Evolutionary conservation across 2,113 vertebrate species (phyloP), one percentile per base, ranked within the genome.

Genomic region (Sula dactylatra): DNA sequence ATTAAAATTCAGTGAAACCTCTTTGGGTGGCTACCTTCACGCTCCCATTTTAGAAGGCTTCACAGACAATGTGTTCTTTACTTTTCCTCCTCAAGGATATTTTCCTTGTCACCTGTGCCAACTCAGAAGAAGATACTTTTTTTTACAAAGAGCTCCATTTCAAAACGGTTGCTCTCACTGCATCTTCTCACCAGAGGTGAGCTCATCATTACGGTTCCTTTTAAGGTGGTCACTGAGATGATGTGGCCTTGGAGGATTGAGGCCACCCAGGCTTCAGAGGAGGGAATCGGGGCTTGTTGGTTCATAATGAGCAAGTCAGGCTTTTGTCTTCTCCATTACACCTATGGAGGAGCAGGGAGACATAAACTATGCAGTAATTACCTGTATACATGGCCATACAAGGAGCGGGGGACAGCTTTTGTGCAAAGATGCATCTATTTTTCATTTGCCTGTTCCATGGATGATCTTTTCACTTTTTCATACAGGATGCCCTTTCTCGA

Each of bases 151-250:
- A 40, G 29, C 32, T 40, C 62, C 11, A 14, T 61, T 87, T 84
- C 3, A 1, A 72, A 90, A 27, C 1, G 1, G 7, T 81, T 76
- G 21, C 6, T 85, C 24, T 82, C 2, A 0, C 34, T 83, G 27
- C 2, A 0, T 78, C 38, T 85, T 86, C 40, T 78, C 38, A 56
- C 3, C 1, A 0, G 40, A 21, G 6, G 47, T 85, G 49, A 94
- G 32, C n/a, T 91, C 34, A 62, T 59, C 59, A 17, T 45, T 56
- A 52, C 1, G 1, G 14, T 81, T 83, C 50, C 19, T 71, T 83
- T 44, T 55, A 49, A 44, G 34, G 9, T 40, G 24, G 40, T 55
- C 61, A 26, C 10, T 32, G 49, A 45, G 32, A 10, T 2, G 3
- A 5, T 77, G 88, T 90, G 22, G 17, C 62, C 44, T 21, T 67